Base-by-base conservation (phyloP, 2,797 vertebrate genomes). In the Falco concolor region DNA sequence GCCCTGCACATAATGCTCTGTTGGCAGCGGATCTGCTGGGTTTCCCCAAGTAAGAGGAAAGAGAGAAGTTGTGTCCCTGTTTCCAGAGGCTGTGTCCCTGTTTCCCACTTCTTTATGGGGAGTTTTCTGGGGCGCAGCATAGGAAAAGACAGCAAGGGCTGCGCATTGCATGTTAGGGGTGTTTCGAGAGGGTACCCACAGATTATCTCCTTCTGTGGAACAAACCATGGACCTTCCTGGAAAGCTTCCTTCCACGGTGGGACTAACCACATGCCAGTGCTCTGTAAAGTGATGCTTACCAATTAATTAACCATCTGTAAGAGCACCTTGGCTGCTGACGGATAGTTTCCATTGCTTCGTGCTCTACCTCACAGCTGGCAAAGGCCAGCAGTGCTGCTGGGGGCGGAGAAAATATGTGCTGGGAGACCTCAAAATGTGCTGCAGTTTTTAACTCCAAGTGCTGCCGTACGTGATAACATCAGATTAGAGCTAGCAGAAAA, bases 391-490 rank as follows among this genome's bases (percentile, higher is more conserved):
- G 8, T 64, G 57, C 52, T 87, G 73, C 84, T 90, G 86, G 36
- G 79, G n/a, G 34, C 0, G 4, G 72, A 84, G 75, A 72, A 87
- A 95, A 75, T 13, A 44, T 56, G 18, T 80, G 47, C 82, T 80
- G 81, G 24, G 72, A 90, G 87, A 90, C 40, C 34, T 77, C 90
- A 94, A 83, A 87, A 64, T 3, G 4, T 50, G 38, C 64, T 64
- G 53, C 65, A 80, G 5, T 70, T 83, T 86, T 92, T 76, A 91
- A 72, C 44, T 83, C 40, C 34, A 10, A 79, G 44, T 2, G 0
- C 60, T 92, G 86, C 75, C 87, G 76, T 74, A 54, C 40, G 2
- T 42, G 87, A 60, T 61, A 96, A 64, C 30, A 93, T 85, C 77
- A 79, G 80, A 79, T 76, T 64, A 80, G 64, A 83, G 8, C 22